These are phyloP conservation scores for Miltochrista miniata DNA, from an alignment of 2,888 invertebrate species.

Conservation along the genomic window DNA sequence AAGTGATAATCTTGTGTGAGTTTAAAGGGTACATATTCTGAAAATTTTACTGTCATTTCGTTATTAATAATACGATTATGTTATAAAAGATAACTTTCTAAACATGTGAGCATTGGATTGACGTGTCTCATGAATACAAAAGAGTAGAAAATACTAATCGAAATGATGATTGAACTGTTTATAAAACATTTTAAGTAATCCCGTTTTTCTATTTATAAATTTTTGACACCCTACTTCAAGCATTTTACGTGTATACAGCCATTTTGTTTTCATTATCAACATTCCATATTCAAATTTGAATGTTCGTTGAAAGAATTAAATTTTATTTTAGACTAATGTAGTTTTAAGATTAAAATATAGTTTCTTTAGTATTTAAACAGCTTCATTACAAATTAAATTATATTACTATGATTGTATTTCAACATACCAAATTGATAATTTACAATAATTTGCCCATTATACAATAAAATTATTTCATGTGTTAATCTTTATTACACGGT, in stretches of 20 bases:
- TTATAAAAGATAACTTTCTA: neutral
- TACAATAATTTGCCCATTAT: conserved; percentile 17
- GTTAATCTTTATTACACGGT: conserved; percentile 30
- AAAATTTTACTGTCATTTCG: neutral
- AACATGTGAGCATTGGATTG: conserved; percentile 47
- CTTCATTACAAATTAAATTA: conserved; percentile 40
- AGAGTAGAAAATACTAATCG: conserved; percentile 41
- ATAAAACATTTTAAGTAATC: conserved; percentile 59
- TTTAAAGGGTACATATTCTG: neutral
- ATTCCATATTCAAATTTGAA: conserved; percentile 62
- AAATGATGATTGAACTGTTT: conserved; percentile 43
- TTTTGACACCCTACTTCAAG: conserved; percentile 63
- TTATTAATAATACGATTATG: neutral
- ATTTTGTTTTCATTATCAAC: conserved; percentile 45
- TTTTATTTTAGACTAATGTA: conserved; percentile 65
- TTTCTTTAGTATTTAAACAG: conserved; percentile 49
- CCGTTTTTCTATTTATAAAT: conserved; percentile 61
- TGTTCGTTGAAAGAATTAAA: conserved; percentile 59
- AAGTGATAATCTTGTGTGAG: neutral
- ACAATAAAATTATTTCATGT: conserved; percentile 1
- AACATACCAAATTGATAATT: conserved; percentile 4
- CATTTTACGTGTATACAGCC: conserved; percentile 39
- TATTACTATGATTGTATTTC: conserved; percentile 13
- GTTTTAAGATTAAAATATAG: conserved; percentile 58
- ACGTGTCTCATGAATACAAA: conserved; percentile 55